Evolutionary conservation across 2,113 vertebrate genomes (phyloP).

Genomic region (Zosterops hypoxanthus): DNA sequence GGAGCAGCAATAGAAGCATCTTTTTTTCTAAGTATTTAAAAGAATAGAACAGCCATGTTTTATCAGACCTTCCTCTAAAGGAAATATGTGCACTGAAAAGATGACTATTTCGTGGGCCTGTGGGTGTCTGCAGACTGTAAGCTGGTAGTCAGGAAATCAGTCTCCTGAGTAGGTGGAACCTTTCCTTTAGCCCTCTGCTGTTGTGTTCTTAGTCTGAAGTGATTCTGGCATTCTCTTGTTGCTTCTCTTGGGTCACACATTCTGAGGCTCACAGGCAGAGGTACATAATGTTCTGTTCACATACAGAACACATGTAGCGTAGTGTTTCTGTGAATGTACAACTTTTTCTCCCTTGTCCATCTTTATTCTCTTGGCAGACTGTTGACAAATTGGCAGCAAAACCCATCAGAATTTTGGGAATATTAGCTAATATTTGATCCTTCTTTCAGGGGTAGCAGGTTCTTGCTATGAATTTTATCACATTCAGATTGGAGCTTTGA

Average conservation of each 20-base stretch:
- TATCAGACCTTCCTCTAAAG: background rate
- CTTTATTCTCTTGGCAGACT: background rate
- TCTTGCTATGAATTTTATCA: background rate
- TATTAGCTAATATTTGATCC: background rate
- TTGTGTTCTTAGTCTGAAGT: background rate
- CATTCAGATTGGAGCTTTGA: background rate
- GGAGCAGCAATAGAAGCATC: background rate
- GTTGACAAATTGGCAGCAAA: background rate
- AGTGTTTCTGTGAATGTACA: background rate
- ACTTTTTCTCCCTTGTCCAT: background rate
- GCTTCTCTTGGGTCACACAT: background rate
- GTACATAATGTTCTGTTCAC: background rate
- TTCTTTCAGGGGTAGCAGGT: background rate
- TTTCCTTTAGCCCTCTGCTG: background rate
- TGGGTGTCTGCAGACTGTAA: background rate
- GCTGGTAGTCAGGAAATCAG: background rate
- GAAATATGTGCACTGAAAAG: background rate
- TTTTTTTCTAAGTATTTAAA: background rate
- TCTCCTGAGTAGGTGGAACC: background rate
- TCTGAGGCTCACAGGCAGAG: background rate
- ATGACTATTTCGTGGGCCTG: fast-evolving
- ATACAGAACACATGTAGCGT: fast-evolving
- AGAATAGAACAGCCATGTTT: background rate
- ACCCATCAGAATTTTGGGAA: background rate
- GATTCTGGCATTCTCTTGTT: fast-evolving